These are phyloP conservation scores for Ariopsis seemanni DNA, from an alignment of 2,113 vertebrate genomes.

Conservation along the genomic window DNA sequence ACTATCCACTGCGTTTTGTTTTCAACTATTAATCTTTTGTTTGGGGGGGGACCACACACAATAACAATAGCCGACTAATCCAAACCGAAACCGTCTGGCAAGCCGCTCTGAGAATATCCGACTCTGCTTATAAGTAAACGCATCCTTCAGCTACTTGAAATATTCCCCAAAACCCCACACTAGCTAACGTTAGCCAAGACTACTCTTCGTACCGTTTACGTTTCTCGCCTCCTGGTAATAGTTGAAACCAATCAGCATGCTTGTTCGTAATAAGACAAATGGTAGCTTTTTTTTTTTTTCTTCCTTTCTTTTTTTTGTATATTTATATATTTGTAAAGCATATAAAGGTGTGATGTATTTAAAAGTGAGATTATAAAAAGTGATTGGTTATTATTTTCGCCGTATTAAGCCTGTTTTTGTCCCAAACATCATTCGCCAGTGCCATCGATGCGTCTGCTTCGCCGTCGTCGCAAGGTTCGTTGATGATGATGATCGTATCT, in stretches of 20 bases:
- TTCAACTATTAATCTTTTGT: conserved; percentile 55
- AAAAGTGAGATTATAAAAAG: conserved; percentile 50
- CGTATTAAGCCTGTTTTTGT: conserved; percentile 35
- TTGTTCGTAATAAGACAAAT: conserved; percentile 57
- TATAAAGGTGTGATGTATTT: conserved; percentile 68
- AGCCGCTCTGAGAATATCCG: conserved; percentile 32
- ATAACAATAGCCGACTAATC: not conserved
- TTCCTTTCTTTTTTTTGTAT: conserved; percentile 66
- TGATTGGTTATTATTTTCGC: conserved; percentile 47
- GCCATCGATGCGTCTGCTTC: conserved; percentile 15
- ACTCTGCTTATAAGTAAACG: conserved; percentile 33
- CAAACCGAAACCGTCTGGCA: conserved; percentile 15
- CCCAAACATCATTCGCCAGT: conserved; percentile 15
- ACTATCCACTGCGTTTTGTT: conserved; percentile 56
- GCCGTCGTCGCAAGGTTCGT: not conserved
- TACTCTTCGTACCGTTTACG: conserved; percentile 45
- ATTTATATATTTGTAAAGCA: conserved; percentile 78
- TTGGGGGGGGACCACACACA: not conserved
- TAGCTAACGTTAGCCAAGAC: conserved; percentile 4
- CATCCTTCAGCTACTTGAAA: not conserved
- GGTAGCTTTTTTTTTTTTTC: conserved; percentile 51
- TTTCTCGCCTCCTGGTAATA: conserved; percentile 55
- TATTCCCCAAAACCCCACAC: conserved; percentile 19
- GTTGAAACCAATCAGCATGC: conserved; percentile 65
- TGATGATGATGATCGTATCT: not conserved